These are phyloP conservation scores for Leucopternis melanops DNA, from an alignment of 2,113 vertebrate species.

Conservation along the genomic window DNA sequence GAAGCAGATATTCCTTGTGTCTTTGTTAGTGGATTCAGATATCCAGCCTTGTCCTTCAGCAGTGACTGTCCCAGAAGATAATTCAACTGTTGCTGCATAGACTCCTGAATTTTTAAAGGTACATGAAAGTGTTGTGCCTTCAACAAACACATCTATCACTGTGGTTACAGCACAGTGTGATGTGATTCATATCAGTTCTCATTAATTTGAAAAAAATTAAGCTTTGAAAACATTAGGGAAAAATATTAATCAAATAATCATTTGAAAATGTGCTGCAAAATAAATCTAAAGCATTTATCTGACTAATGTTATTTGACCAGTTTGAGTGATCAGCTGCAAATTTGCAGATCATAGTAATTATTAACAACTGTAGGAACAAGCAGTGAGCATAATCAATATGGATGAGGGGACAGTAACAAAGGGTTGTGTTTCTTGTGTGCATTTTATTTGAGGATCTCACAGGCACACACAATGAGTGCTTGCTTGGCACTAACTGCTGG, in stretches of 20 bases:
- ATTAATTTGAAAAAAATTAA: neutral
- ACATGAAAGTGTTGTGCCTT: neutral
- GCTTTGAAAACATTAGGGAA: neutral
- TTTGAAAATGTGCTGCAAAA: neutral
- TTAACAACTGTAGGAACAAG: neutral
- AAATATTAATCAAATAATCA: conserved; percentile 1
- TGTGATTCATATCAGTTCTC: neutral
- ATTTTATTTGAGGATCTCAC: neutral
- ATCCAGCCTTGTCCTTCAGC: neutral
- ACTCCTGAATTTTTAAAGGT: neutral
- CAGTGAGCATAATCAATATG: neutral
- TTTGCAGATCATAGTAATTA: neutral
- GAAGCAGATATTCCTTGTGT: neutral
- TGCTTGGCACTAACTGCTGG: neutral
- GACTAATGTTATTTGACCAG: neutral
- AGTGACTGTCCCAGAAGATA: neutral
- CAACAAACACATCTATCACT: neutral
- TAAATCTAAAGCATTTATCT: neutral
- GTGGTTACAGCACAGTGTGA: neutral
- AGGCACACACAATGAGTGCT: fast-evolving
- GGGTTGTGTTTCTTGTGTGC: neutral
- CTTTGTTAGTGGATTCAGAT: neutral
- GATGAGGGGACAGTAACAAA: neutral
- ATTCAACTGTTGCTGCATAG: neutral
- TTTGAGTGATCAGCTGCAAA: neutral